Conservation (phyloP, 2,797 vertebrate genomes). For the Acipenser oxyrinchus region DNA sequence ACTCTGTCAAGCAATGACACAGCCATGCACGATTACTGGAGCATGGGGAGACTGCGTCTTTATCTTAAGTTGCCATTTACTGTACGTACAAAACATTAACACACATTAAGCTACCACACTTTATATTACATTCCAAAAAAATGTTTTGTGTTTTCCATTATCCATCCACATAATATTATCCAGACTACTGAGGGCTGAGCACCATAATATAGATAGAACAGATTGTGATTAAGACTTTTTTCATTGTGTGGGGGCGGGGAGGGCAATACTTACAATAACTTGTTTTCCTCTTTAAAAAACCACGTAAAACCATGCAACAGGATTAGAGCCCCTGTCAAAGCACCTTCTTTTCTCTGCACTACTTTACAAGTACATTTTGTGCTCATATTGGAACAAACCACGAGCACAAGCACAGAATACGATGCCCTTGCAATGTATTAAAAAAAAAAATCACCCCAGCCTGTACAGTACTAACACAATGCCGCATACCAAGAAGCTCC, state of each 20-base stretch:
- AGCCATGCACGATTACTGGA: too few relatives aligned
- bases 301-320: conserved; percentile 4
- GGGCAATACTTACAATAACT: conserved; percentile 13
- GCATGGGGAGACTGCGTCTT: conserved; percentile 10
- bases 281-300: conserved; percentile 1
- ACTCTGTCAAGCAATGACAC: too few relatives aligned
- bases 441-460: too few relatives aligned
- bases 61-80: conserved; percentile 18
- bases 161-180: conserved; percentile 17
- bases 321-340: conserved; percentile 7
- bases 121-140: conserved; percentile 23
- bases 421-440: too few relatives aligned
- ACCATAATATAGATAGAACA: conserved; percentile 10
- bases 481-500: too few relatives aligned
- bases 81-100: conserved; percentile 26
- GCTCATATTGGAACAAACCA: conserved; percentile 10
- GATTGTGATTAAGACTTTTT: background rate
- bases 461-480: too few relatives aligned
- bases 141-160: conserved; percentile 13
- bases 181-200: conserved; percentile 8
- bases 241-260: conserved; percentile 5
- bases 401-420: background rate
- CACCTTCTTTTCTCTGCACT: conserved; percentile 6
- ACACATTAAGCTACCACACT: conserved; percentile 21
- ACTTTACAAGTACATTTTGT: conserved; percentile 11